These are phyloP conservation scores for Terebella lapidaria DNA, from an alignment of 2,888 invertebrate species.

Conservation along the genomic window DNA sequence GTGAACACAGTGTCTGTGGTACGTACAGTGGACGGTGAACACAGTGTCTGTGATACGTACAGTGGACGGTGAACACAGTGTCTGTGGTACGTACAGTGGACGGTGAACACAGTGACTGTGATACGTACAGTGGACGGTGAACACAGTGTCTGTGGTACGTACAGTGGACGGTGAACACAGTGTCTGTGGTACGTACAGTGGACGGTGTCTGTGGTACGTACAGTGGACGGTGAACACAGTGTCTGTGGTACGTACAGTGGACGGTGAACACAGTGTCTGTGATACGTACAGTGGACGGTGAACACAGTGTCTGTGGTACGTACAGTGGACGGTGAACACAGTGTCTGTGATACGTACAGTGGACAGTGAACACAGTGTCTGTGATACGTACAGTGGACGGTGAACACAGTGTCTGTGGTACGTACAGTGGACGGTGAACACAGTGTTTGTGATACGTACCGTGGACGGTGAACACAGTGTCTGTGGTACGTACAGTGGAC, in stretches of 20 bases:
- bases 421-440: neutral
- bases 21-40: neutral
- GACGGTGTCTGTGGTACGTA: constrained; percentile 24
- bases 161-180: neutral
- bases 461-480: constrained; percentile 33
- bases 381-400: constrained; percentile 35
- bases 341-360: neutral
- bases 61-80: constrained; percentile 33
- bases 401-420: neutral
- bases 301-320: neutral
- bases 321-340: constrained; percentile 44
- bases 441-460: constrained; percentile 26
- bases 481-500: neutral
- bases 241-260: constrained; percentile 32
- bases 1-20: constrained; percentile 6
- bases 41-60: constrained; percentile 27
- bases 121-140: constrained; percentile 37
- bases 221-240: neutral
- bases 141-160: neutral
- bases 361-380: neutral
- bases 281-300: neutral
- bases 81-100: neutral
- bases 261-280: constrained; percentile 23
- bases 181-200: constrained; percentile 30
- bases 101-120: neutral